phyloP scores from a whole-genome alignment of 2,113 vertebrate genomes.

The Leptosomus discolor region DNA sequence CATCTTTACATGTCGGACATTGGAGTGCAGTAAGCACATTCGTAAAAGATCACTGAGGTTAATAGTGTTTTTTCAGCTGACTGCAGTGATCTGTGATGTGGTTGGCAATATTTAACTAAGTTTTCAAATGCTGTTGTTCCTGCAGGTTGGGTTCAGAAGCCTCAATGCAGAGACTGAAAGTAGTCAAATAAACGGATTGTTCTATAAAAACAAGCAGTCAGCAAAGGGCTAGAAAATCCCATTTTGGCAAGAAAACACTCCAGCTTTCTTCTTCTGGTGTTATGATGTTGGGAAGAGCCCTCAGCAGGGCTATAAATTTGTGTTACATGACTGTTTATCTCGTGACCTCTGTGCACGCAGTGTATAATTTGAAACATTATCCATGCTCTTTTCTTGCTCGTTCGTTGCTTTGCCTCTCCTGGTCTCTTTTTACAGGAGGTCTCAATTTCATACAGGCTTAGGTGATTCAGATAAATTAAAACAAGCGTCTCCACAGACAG shows the following conservation, averaged over 20 bases:
- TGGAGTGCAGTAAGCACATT: neutral
- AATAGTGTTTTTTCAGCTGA: neutral
- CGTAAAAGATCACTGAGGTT: neutral
- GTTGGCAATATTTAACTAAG: neutral
- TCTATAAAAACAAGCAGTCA: neutral
- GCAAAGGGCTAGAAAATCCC: constrained; percentile 1
- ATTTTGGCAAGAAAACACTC: constrained; percentile 6
- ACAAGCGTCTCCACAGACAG: neutral
- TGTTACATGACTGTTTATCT: neutral
- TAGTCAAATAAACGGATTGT: neutral
- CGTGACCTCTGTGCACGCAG: neutral
- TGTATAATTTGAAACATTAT: neutral
- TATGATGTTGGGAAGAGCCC: neutral
- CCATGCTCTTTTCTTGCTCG: neutral
- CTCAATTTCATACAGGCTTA: neutral
- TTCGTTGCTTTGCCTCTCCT: neutral
- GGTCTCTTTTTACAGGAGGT: neutral
- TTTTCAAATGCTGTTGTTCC: neutral
- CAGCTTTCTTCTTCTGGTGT: constrained; percentile 5
- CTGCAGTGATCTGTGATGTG: neutral
- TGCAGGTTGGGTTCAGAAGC: neutral
- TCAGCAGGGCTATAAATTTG: neutral
- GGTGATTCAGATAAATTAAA: constrained; percentile 29
- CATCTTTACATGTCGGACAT: neutral
- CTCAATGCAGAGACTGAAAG: neutral